These are phyloP conservation scores for Strigops habroptila DNA, from an alignment of 2,113 vertebrate genomes.

Conservation along the genomic window DNA sequence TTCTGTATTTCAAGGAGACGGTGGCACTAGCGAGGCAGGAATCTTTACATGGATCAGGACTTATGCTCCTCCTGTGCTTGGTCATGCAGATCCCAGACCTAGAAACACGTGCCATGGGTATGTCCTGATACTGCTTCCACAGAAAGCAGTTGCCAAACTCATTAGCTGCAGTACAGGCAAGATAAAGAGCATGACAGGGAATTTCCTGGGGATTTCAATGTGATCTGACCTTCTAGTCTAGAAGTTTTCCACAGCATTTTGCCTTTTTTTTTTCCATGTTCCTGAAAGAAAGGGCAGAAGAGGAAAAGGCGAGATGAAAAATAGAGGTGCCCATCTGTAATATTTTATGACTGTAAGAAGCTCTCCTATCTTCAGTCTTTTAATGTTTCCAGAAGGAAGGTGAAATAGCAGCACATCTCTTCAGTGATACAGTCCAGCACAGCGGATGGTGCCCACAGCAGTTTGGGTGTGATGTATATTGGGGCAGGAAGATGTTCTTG, in stretches of 20 bases:
- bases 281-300: not conserved
- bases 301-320: not conserved
- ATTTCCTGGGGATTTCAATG: not conserved
- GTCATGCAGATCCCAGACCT: not conserved
- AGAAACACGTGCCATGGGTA: no score
- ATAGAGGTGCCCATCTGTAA: not conserved
- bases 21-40: not conserved
- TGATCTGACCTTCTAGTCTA: not conserved
- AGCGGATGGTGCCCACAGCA: not conserved
- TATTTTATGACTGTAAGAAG: not conserved
- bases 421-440: not conserved
- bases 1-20: not conserved
- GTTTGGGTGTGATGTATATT: rapidly evolving
- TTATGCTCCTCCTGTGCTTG: not conserved
- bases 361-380: not conserved
- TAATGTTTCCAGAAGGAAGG: not conserved
- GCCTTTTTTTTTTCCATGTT: not conserved
- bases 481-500: not conserved
- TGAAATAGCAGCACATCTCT: not conserved
- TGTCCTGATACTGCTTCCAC: not conserved
- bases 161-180: not conserved
- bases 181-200: not conserved
- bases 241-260: not conserved
- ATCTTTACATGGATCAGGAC: not conserved
- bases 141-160: not conserved